These are phyloP conservation scores for Platycercus adscitus DNA, from an alignment of 2,113 vertebrate species.

Conservation along the genomic window DNA sequence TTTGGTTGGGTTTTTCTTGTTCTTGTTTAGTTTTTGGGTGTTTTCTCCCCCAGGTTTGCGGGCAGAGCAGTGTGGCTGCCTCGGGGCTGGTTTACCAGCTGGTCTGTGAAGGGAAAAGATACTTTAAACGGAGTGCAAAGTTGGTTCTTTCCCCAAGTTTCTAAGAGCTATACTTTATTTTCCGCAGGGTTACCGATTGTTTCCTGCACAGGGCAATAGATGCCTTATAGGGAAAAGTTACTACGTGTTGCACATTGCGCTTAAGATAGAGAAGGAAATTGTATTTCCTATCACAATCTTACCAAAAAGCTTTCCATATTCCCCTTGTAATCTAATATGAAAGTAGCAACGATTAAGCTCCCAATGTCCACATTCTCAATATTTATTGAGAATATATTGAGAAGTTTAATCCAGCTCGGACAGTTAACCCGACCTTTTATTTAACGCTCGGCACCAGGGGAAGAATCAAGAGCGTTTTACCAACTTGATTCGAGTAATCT, in stretches of 20 bases:
- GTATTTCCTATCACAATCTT: not conserved
- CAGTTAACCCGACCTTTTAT: not conserved
- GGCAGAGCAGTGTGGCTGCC: not conserved
- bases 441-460: not conserved
- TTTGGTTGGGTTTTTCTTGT: not conserved
- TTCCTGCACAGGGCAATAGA: not conserved
- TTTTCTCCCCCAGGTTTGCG: not conserved
- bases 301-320: not conserved
- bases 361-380: not conserved
- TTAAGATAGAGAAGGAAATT: not conserved
- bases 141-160: not conserved
- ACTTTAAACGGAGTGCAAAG: not conserved
- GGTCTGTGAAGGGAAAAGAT: not conserved
- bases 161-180: not conserved
- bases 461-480: not conserved
- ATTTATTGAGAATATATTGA: not conserved
- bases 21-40: not conserved
- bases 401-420: not conserved
- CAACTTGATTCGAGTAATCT: not conserved
- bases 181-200: not conserved
- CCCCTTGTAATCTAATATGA: not conserved
- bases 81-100: not conserved
- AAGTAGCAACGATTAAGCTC: not conserved
- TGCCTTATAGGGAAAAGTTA: not conserved
- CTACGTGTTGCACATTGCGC: not conserved